Percentiles rank a stretch among this genome's conserved stretches.
These are phyloP conservation scores for Strix uralensis DNA, from an alignment of 2,113 vertebrate genomes.

Conservation along the genomic window DNA sequence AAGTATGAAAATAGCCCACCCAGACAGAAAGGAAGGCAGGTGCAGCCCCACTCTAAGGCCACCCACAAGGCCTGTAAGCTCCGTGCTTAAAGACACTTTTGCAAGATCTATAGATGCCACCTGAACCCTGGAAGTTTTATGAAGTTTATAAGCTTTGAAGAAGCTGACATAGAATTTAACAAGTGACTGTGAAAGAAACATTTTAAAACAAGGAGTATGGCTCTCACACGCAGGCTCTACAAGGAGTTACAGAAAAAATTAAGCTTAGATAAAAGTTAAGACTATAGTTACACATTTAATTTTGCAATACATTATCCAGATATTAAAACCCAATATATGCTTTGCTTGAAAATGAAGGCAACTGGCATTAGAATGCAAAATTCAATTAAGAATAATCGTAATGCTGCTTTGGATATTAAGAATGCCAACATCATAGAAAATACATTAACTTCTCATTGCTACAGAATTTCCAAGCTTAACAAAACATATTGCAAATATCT, in stretches of 20 bases:
- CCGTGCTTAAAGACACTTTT: not conserved
- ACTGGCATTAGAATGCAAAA: not conserved
- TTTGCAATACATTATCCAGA: conserved; percentile 5
- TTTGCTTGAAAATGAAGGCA: conserved; percentile 1
- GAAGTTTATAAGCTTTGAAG: not conserved
- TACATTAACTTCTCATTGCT: not conserved
- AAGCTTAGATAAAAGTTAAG: not conserved
- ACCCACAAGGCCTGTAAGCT: not conserved
- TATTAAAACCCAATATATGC: not conserved
- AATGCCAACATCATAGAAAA: conserved; percentile 3
- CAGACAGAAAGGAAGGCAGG: not conserved
- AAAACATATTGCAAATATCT: not conserved
- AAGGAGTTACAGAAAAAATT: not conserved
- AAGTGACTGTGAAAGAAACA: not conserved
- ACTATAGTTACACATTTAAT: conserved; percentile 5
- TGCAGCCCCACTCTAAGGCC: not conserved
- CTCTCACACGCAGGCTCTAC: not conserved
- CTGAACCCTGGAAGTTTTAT: not conserved
- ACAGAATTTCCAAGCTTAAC: not conserved
- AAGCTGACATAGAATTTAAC: not conserved
- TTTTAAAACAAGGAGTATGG: not conserved
- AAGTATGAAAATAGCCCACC: not conserved
- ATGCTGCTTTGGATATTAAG: not conserved
- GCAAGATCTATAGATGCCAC: not conserved
- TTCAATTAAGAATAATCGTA: conserved; percentile 12